Conservation (phyloP, 2,113 vertebrate genomes). For the Stictonetta naevosa region DNA sequence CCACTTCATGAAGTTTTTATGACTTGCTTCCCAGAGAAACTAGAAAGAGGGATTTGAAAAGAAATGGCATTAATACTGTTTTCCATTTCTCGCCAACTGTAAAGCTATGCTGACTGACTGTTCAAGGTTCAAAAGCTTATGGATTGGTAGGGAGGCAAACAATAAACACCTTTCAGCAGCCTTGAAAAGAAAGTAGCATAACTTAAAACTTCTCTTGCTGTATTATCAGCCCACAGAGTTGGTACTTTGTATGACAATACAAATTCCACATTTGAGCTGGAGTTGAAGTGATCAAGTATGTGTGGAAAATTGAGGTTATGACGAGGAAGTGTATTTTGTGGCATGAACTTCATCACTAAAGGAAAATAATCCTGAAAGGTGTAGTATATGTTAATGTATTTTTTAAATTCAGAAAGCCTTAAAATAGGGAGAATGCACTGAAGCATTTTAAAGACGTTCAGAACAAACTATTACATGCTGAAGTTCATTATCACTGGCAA, state of each 20-base stretch:
- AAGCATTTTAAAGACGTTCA: constrained; percentile 19
- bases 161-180: constrained; percentile 28
- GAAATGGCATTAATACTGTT: constrained; percentile 17
- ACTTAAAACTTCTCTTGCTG: neutral
- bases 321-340: neutral
- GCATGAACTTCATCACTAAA: neutral
- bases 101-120: constrained; percentile 12
- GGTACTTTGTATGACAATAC: neutral
- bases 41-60: constrained; percentile 1
- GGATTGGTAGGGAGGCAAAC: constrained; percentile 3
- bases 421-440: neutral
- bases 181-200: neutral
- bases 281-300: neutral
- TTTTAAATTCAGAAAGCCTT: neutral
- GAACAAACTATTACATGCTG: neutral
- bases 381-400: neutral
- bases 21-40: constrained; percentile 19
- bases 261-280: neutral
- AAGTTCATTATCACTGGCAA: constrained; percentile 56
- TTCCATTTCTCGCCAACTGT: constrained; percentile 16
- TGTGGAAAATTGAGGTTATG: neutral
- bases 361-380: neutral
- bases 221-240: neutral
- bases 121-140: constrained; percentile 15
- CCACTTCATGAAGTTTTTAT: neutral